phyloP scores from a whole-genome alignment of 2,797 vertebrate genomes.

The Acipenser ruthenus region DNA sequence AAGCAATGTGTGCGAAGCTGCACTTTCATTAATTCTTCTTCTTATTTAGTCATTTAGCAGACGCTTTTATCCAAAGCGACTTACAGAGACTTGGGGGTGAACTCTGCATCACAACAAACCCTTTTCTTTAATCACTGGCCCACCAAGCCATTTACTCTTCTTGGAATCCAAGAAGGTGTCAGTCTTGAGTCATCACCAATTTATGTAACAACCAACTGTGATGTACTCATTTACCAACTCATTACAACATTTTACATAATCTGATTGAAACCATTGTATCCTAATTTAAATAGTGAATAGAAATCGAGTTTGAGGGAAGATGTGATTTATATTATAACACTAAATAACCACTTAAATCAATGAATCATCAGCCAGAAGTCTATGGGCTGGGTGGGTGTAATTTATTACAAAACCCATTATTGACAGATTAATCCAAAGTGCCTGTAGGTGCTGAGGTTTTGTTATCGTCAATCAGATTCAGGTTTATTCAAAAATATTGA shows the following conservation, averaged over 20 bases:
- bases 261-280: neutral
- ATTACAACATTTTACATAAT: neutral
- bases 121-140: too few relatives aligned
- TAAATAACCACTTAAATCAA: conserved; percentile 30
- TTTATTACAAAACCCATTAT: conserved; percentile 4
- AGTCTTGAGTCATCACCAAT: too few relatives aligned
- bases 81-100: too few relatives aligned
- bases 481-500: too few relatives aligned
- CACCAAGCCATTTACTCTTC: too few relatives aligned
- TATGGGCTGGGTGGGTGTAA: conserved; percentile 27
- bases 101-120: too few relatives aligned
- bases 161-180: too few relatives aligned
- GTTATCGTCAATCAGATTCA: neutral
- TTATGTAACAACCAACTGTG: neutral
- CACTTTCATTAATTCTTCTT: too few relatives aligned
- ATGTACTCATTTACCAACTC: neutral
- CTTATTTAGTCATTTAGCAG: too few relatives aligned
- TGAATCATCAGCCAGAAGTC: conserved; percentile 37
- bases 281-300: neutral
- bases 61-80: too few relatives aligned
- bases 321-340: conserved; percentile 19
- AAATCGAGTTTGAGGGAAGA: conserved; percentile 13
- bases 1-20: too few relatives aligned
- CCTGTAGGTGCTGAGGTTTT: conserved; percentile 1
- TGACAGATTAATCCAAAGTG: conserved; percentile 3